Conservation (phyloP, 2,113 vertebrate genomes). For the Erythrocercus mccallii region DNA sequence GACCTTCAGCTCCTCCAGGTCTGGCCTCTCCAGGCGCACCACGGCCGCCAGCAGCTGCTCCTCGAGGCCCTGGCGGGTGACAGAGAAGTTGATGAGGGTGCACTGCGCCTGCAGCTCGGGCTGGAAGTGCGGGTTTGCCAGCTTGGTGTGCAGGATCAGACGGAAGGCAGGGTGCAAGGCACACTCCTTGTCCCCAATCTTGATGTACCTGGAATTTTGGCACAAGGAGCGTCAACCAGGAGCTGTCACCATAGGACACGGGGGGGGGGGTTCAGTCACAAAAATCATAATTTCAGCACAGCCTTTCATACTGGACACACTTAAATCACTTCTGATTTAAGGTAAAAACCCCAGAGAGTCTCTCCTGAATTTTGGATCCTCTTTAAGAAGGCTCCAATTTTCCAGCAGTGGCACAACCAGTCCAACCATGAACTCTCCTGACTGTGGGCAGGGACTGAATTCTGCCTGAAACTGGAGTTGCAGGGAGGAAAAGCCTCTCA, state of each 20-base stretch:
- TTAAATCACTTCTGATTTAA: not conserved
- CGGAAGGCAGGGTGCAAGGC: constrained; percentile 87
- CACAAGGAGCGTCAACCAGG: not conserved
- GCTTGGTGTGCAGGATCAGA: constrained; percentile 93
- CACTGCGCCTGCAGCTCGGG: constrained; percentile 96
- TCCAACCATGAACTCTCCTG: not conserved
- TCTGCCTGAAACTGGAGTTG: not conserved
- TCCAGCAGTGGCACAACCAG: not conserved
- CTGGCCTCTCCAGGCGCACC: constrained; percentile 90
- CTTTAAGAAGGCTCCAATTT: not conserved
- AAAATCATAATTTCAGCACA: not conserved
- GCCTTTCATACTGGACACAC: not conserved
- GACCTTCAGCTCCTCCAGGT: constrained; percentile 94
- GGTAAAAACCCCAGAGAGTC: not conserved
- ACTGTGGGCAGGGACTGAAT: not conserved
- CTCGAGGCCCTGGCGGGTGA: constrained; percentile 88
- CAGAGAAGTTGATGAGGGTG: constrained; percentile 93
- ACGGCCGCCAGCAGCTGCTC: constrained; percentile 91
- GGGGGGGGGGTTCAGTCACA: not conserved
- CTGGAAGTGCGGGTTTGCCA: constrained; percentile 93
- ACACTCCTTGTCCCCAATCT: constrained; percentile 93
- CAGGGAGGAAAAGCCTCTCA: not conserved
- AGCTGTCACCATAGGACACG: not conserved
- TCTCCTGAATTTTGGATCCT: too few relatives aligned
- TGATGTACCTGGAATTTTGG: constrained; percentile 80